Evolutionary conservation across 2,888 invertebrate genomes (phyloP).

Genomic region (Eupithecia subumbrata): DNA sequence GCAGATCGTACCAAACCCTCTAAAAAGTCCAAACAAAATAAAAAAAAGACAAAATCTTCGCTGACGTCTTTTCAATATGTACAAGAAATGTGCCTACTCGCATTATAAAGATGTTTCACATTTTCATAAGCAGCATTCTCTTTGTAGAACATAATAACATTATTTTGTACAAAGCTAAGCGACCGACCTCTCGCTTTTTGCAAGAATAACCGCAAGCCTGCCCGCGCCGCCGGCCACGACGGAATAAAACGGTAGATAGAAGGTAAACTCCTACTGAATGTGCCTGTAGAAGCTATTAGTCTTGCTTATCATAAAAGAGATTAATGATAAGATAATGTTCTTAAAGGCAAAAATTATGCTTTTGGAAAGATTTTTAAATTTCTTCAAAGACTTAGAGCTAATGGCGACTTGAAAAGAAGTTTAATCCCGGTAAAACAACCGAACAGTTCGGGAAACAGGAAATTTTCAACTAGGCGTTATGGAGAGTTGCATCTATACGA

Average conservation of each 20-base stretch:
- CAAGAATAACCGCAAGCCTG: constrained; percentile 32
- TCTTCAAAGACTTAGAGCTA: not conserved
- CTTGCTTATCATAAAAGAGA: constrained; percentile 15
- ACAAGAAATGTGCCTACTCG: not conserved
- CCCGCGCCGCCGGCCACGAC: not conserved
- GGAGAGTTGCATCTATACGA: constrained; percentile 18
- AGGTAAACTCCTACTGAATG: constrained; percentile 16
- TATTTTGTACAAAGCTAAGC: constrained; percentile 27
- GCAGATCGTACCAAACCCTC: not conserved
- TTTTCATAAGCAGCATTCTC: constrained; percentile 25
- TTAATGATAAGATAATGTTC: constrained; percentile 5
- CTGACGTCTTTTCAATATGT: not conserved
- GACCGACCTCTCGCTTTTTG: constrained; percentile 30
- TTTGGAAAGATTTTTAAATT: not conserved
- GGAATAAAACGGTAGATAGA: constrained; percentile 14
- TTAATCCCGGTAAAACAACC: not conserved
- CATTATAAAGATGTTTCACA: constrained; percentile 19
- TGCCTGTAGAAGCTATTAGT: constrained; percentile 13
- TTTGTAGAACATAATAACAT: constrained; percentile 33
- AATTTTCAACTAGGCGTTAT: not conserved
- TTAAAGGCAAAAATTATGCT: not conserved
- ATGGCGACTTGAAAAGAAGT: not conserved
- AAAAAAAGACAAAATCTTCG: no score
- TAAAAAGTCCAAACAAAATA: not conserved
- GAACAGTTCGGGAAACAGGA: not conserved